Percentiles rank a stretch among this genome's conserved stretches.
phyloP scores from a whole-genome alignment of 2,888 invertebrate genomes.

The Drosophila buzzatii region DNA sequence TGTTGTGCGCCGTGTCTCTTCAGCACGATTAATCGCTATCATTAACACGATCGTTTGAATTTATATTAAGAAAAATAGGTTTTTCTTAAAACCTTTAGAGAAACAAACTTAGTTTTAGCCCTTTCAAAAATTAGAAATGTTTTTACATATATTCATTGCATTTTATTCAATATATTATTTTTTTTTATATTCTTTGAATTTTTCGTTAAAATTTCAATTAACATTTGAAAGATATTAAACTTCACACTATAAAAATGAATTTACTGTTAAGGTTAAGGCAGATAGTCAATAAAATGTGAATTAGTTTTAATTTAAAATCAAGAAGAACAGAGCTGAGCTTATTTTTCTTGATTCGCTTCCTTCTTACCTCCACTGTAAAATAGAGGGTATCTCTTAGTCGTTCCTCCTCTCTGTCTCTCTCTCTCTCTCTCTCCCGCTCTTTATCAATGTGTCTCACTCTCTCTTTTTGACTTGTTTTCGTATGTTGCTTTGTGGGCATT shows the following conservation, averaged over 20 bases:
- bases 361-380: not conserved
- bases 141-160: not conserved
- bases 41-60: not conserved
- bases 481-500: slow-evolving; percentile 19
- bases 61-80: not conserved
- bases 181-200: no score
- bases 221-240: no score
- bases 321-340: no score
- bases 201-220: no score
- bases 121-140: fast-evolving
- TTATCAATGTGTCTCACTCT: no score
- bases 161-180: not conserved
- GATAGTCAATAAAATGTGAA: no score
- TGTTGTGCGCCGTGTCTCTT: not conserved
- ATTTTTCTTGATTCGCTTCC: no score
- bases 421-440: not conserved
- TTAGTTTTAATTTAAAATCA: no score
- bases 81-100: no score
- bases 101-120: no score
- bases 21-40: not conserved
- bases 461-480: not conserved
- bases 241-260: not conserved
- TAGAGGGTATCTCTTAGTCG: not conserved
- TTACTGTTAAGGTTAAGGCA: no score
- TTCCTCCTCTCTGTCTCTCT: not conserved